Conservation (phyloP, 1,140 invertebrate genomes). For the Sycophaga agraensis region DNA sequence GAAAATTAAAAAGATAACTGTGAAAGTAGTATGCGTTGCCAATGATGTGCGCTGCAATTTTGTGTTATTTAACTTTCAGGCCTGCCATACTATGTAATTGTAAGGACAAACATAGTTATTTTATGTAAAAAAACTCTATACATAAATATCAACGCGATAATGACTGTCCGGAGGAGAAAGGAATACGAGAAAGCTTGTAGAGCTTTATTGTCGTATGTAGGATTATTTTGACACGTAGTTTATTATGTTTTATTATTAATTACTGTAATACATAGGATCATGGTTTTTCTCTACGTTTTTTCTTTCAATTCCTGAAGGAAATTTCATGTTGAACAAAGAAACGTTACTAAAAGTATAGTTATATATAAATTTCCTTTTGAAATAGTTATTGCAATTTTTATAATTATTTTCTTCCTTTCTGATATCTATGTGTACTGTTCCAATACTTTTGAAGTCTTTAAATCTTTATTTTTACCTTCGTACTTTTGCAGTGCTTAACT, state of each 20-base stretch:
- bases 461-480: too few species aligned
- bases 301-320: neutral
- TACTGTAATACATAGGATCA: conserved; percentile 3
- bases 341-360: neutral
- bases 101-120: conserved; percentile 13
- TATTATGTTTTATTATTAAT: conserved; percentile 3
- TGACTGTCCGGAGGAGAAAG: conserved; percentile 5
- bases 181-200: neutral
- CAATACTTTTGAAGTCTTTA: neutral
- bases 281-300: conserved; percentile 5
- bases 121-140: conserved; percentile 3
- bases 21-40: neutral
- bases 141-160: neutral
- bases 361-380: neutral
- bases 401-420: conserved; percentile 25
- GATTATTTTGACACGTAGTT: conserved; percentile 19
- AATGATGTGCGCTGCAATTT: neutral
- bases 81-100: conserved; percentile 29
- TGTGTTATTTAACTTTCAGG: conserved; percentile 21
- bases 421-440: too few species aligned
- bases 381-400: conserved; percentile 1
- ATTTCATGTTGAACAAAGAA: neutral
- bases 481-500: too few species aligned
- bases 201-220: conserved; percentile 5
- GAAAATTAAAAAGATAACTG: neutral